Base-by-base conservation (phyloP, 2,113 vertebrate genomes). In the Accipiter cooperii region DNA sequence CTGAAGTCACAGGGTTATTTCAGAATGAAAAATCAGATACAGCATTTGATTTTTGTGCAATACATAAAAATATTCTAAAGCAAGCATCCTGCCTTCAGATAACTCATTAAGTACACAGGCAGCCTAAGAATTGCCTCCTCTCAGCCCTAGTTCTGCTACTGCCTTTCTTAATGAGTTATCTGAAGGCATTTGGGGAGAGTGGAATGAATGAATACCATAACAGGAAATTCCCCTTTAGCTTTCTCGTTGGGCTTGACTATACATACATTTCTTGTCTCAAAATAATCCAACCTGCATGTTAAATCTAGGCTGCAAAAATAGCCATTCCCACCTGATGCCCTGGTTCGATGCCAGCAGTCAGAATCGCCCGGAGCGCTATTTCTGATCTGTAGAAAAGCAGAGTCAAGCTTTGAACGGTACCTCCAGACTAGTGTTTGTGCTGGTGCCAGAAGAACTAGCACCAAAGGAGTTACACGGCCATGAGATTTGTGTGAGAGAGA, bases 391-490 rank as follows among this genome's bases (percentile, higher is more conserved):
- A 10, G 13, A 47, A 71, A 89, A 68, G 17, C 47, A 78, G 51
- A 69, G 54, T 15, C 51, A 17, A 58, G 16, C 61, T 52, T 57
- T 52, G 47, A 44, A 34, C 0, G 4, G 31, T 46, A 66, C 51
- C 12, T 84, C 13, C 57, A 70, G 40, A 25, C 3, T 2, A 6
- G 22, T 13, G 22, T 40, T 66, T 55, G 47, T 74, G 46, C 20
- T 61, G 40, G 13, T 60, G 17, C 21, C 17, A 6, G 46, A 74
- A 66, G 25, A 92, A 63, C 29, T 10, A 38, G 31, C 34, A 26
- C 54, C 22, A 1, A 28, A 77, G 36, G 46, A 69, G 31, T 57
- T 25, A 9, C 44, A 24, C 0, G 2, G 34, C 52, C 7, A 0
- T 74, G 58, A 83, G 51, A 55, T 57, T 12, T 54, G 44, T 42